Evolutionary conservation across 1,140 invertebrate genomes (phyloP).

Genomic region (Neelides sp.): DNA sequence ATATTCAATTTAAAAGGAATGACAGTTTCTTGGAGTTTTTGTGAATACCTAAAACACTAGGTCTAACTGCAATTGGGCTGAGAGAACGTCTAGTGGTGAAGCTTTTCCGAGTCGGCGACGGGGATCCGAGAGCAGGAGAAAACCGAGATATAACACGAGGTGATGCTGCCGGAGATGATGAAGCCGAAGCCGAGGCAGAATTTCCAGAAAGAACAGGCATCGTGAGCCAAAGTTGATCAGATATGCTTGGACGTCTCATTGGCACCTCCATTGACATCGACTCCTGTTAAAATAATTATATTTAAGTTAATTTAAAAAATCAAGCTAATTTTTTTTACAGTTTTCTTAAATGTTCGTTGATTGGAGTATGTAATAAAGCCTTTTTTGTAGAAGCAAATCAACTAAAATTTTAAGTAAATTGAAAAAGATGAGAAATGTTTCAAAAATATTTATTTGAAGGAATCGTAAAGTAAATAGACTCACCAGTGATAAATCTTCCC

Average conservation of each 20-base stretch:
- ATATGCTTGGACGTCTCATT: constrained; percentile 21
- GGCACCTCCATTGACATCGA: constrained; percentile 29
- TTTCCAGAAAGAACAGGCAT: constrained; percentile 17
- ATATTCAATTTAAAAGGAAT: not conserved
- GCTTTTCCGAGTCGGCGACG: constrained; percentile 38
- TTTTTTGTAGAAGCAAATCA: too few relatives aligned
- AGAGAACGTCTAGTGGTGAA: constrained; percentile 34
- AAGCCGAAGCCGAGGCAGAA: constrained; percentile 25
- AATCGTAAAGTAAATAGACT: constrained; percentile 2
- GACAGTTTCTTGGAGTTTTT: not conserved
- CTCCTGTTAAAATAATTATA: constrained; percentile 11
- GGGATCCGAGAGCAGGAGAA: constrained; percentile 30
- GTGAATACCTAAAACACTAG: constrained; percentile 23
- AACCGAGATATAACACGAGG: constrained; percentile 23
- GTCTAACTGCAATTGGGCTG: constrained; percentile 36
- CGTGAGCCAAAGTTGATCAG: constrained; percentile 27
- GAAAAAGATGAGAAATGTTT: not conserved
- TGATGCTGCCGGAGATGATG: constrained; percentile 30
- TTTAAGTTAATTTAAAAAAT: not conserved
- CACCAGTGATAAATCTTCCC: constrained; percentile 31
- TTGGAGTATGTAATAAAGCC: too few relatives aligned
- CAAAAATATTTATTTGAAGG: not conserved
- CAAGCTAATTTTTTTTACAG: constrained; percentile 3
- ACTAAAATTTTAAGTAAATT: not conserved
- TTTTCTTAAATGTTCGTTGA: too few relatives aligned